Conservation (phyloP, 2,888 invertebrate genomes). For the Ichneumoninae sp. region DNA sequence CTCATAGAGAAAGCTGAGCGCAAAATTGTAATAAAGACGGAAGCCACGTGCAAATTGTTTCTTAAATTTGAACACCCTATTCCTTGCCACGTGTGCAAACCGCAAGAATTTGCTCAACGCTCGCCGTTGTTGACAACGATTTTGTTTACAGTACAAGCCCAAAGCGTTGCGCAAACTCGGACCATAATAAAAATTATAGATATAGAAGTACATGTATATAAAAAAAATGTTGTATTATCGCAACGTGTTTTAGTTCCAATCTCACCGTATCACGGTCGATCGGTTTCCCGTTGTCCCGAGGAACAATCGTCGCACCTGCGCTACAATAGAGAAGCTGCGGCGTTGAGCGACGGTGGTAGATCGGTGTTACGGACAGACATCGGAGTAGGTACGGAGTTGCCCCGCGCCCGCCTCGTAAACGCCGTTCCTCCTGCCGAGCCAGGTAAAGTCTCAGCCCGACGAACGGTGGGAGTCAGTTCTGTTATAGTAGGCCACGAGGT, state of each 20-base stretch:
- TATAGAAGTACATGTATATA: not conserved
- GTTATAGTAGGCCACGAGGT: conserved; percentile 85
- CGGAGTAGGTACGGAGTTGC: conserved; percentile 11
- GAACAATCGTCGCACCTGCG: conserved; percentile 29
- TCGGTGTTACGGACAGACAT: not conserved
- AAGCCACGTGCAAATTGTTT: too few relatives aligned
- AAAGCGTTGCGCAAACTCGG: too few relatives aligned
- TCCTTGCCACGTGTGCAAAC: too few relatives aligned
- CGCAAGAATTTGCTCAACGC: too few relatives aligned
- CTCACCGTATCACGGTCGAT: conserved; percentile 1
- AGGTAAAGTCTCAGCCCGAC: conserved; percentile 78
- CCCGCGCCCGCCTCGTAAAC: conserved; percentile 72
- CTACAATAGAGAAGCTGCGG: not conserved
- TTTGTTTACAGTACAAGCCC: too few relatives aligned
- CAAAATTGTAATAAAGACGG: too few relatives aligned
- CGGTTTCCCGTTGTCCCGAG: not conserved
- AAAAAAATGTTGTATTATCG: not conserved
- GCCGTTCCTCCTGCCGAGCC: conserved; percentile 73
- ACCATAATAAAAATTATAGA: not conserved
- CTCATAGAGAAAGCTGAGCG: too few relatives aligned
- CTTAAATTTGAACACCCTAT: too few relatives aligned
- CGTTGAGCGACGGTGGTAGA: not conserved
- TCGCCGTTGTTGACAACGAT: too few relatives aligned
- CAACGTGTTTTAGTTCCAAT: not conserved
- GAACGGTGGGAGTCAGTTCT: conserved; percentile 83